Percentiles rank a stretch among this genome's conserved stretches.
phyloP scores from a whole-genome alignment of 2,888 invertebrate species.

The Brassicogethes aeneus region DNA sequence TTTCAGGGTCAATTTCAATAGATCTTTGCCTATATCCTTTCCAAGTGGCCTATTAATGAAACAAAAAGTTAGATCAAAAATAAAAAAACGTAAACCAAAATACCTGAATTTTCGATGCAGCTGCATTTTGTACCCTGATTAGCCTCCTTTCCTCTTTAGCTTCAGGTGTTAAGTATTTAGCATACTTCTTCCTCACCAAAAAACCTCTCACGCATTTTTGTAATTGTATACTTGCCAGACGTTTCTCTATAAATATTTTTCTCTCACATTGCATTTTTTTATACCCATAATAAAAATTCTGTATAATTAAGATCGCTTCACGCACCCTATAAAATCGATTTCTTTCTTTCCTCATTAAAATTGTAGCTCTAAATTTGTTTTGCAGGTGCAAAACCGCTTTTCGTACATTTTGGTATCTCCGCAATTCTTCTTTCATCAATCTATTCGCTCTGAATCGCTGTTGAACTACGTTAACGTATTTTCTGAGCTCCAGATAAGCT shows the following conservation, averaged over 20 bases:
- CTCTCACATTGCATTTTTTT: background rate
- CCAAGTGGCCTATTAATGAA: constrained; percentile 35
- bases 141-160: constrained; percentile 36
- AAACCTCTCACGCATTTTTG: constrained; percentile 35
- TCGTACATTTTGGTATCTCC: constrained; percentile 18
- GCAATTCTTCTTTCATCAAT: constrained; percentile 24
- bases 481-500: constrained; percentile 34
- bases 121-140: constrained; percentile 38
- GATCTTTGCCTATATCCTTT: constrained; percentile 35
- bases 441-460: constrained; percentile 31
- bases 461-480: constrained; percentile 42
- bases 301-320: constrained; percentile 24
- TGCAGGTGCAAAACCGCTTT: constrained; percentile 28
- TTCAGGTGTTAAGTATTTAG: constrained; percentile 21
- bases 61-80: constrained; percentile 1
- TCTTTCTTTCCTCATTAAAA: constrained; percentile 38
- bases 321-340: constrained; percentile 14
- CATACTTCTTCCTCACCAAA: constrained; percentile 25
- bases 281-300: constrained; percentile 24
- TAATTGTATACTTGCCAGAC: constrained; percentile 35
- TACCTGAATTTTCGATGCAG: constrained; percentile 58
- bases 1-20: constrained; percentile 8
- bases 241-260: constrained; percentile 19
- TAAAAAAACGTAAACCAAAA: too few species aligned
- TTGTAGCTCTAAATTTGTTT: constrained; percentile 34